phyloP scores from a whole-genome alignment of 1,140 invertebrate species.

The Chionoecetes opilio region DNA sequence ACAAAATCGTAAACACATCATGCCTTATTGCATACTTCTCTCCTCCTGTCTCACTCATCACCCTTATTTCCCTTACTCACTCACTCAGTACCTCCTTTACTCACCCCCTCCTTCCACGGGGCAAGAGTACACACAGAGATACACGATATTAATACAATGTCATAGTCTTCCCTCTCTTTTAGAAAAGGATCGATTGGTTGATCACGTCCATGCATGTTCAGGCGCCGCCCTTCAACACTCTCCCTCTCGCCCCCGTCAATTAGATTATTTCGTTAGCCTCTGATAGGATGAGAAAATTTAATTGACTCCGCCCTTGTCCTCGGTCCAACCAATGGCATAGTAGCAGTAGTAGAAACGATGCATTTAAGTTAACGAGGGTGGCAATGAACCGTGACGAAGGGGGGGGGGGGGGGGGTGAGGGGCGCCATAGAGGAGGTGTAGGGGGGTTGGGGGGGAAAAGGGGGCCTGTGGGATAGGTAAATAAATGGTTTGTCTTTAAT shows the following conservation, averaged over 20 bases:
- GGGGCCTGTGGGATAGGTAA: neutral
- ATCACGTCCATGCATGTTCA: neutral
- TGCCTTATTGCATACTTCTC: too few species aligned
- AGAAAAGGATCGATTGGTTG: too few species aligned
- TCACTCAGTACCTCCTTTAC: neutral
- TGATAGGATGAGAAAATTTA: neutral
- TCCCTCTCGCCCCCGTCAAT: neutral
- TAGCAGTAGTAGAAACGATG: neutral
- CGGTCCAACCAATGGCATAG: neutral
- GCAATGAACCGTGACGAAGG: neutral
- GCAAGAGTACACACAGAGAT: too few species aligned
- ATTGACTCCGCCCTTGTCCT: constrained; percentile 9
- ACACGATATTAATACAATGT: too few species aligned
- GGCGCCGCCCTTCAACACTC: neutral
- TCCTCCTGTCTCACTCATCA: too few species aligned
- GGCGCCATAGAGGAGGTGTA: neutral
- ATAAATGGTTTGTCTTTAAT: neutral
- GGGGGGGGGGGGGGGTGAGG: neutral
- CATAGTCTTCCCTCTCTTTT: neutral
- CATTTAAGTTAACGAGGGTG: neutral
- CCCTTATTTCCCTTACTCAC: too few species aligned
- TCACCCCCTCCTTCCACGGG: too few species aligned
- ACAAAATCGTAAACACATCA: too few species aligned
- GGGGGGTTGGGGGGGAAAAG: neutral
- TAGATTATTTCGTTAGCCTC: neutral